These are phyloP conservation scores for Phyllopteryx taeniolatus DNA, from an alignment of 2,113 vertebrate species.

Conservation along the genomic window DNA sequence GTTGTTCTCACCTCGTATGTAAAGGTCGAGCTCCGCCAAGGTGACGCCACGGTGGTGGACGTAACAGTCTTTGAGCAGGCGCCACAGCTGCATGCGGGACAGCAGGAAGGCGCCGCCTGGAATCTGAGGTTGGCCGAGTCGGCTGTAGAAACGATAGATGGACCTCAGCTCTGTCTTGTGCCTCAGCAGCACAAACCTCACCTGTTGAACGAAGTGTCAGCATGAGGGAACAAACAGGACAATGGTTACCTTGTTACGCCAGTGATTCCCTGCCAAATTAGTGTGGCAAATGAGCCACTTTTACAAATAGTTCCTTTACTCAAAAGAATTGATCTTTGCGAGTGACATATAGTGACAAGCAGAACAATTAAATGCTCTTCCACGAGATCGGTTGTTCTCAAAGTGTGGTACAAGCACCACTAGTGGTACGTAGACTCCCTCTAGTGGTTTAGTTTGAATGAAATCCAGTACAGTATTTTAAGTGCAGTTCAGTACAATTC, in stretches of 20 bases:
- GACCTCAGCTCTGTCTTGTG: constrained; percentile 73
- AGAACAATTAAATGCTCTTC: no score
- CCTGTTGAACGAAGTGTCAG: constrained; percentile 60
- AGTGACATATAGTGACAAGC: no score
- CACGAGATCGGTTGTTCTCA: no score
- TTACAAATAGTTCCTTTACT: no score
- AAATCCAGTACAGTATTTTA: no score
- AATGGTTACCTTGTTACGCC: not conserved
- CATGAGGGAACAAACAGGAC: not conserved
- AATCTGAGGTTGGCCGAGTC: constrained; percentile 70
- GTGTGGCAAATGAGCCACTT: no score
- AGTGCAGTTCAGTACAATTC: no score
- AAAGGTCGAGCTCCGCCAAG: constrained; percentile 77
- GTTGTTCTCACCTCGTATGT: constrained; percentile 64
- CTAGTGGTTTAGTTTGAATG: no score
- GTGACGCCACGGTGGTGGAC: constrained; percentile 75
- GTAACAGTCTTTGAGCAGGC: constrained; percentile 86
- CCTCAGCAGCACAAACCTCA: constrained; percentile 76
- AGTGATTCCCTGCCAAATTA: no score
- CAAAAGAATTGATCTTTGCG: no score
- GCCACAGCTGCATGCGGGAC: constrained; percentile 84
- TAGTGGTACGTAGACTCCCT: no score
- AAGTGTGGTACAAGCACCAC: no score
- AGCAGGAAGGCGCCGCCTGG: constrained; percentile 76
- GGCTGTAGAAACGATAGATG: constrained; percentile 85